phyloP scores from a whole-genome alignment of 2,113 vertebrate genomes.

The Potamarius usumacintae region DNA sequence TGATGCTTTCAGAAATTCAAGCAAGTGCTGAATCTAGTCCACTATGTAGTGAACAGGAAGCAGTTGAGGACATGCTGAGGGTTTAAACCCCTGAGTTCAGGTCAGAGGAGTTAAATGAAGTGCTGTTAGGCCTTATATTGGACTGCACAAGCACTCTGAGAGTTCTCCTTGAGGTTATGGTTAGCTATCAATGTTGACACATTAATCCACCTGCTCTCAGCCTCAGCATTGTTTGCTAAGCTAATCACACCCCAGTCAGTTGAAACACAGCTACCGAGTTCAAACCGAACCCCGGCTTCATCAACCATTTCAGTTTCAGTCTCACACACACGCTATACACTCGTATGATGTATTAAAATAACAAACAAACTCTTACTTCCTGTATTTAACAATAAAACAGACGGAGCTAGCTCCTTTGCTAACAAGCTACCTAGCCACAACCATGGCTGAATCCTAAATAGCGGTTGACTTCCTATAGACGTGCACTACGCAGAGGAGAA shows the following conservation, averaged over 20 bases:
- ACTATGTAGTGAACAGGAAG: not conserved
- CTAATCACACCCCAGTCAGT: not conserved
- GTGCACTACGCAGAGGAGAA: not conserved
- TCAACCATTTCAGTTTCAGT: not conserved
- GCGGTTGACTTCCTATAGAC: not conserved
- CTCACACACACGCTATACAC: not conserved
- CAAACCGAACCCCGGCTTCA: not conserved
- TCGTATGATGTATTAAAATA: no score
- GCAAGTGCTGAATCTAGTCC: not conserved
- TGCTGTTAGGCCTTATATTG: not conserved
- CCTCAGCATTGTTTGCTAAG: slow-evolving; percentile 14
- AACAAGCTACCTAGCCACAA: slow-evolving; percentile 4
- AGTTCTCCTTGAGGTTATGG: not conserved
- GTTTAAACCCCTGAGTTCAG: not conserved
- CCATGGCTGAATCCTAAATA: not conserved
- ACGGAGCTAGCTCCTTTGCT: not conserved
- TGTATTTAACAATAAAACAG: not conserved
- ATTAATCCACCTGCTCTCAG: slow-evolving; percentile 1
- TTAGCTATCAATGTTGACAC: not conserved
- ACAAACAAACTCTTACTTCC: not conserved
- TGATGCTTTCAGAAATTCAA: not conserved
- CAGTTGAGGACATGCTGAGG: not conserved
- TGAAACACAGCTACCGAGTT: not conserved
- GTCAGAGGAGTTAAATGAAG: not conserved
- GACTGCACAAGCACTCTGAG: not conserved